Base-by-base conservation (phyloP, 2,888 invertebrate genomes). In the Caenorhabditis afra region DNA sequence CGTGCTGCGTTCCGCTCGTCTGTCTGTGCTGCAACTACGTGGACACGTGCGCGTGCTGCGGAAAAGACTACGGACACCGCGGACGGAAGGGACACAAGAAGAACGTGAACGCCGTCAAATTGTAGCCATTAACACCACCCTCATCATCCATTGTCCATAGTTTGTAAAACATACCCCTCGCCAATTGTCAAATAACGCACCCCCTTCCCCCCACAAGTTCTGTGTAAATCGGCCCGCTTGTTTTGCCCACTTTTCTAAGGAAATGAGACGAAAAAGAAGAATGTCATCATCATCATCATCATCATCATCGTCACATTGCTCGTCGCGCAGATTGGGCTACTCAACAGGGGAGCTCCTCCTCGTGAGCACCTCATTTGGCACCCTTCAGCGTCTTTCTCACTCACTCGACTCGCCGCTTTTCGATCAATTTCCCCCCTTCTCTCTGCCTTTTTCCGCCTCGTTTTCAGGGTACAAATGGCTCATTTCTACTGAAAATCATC, bases 41-140 rank as follows among this genome's bases (percentile, higher is more conserved):
- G 16, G 77, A 77, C 39, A 39, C 70, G 8, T 77, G 77, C 49
- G 77, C 59, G 12, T 53, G 52, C n/a, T 77, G 77, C 23, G 66
- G 70, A 10, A 77, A 71, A 37, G 49, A 14, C 4, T 77, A 77
- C 44, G 77, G 77, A 1, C 77, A 77, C 52, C 70, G 77, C 39
- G 77, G 77, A 29, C 59, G 59, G 44, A 77, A 77, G 22, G 49
- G 16, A 14, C n/a, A 70, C 35, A 77, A 77, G 14, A 66, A 37
- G 18, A 77, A 71, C 8, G 77, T 77, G 18, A 70, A 77, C 29
- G 77, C 71, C 20, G 71, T 71, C 16, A 71, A 62, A 57, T 16
- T 71, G n/a, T 18, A 47, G 47, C 8, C 16, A 41, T 41, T 49
- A 35, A 41, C 14, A 37, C 23, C 41, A 50, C 23, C 23, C 23